Evolutionary conservation across 2,888 invertebrate genomes (phyloP).

Genomic region (Eilema griseolum): DNA sequence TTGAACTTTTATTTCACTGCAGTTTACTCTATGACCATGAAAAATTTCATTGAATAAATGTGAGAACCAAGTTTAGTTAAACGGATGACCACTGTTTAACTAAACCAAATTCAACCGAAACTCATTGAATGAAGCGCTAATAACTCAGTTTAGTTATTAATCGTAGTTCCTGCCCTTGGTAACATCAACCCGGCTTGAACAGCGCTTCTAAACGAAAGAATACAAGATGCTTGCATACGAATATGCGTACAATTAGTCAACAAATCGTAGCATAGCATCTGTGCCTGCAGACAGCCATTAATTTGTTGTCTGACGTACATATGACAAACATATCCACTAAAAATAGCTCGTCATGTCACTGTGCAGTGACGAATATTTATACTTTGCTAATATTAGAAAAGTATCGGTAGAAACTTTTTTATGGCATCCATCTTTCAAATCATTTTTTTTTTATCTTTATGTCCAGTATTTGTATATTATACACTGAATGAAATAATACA

Average conservation of each 20-base stretch:
- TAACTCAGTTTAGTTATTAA: too few species aligned
- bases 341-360: constrained; percentile 38
- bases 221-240: background rate
- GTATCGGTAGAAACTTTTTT: constrained; percentile 3
- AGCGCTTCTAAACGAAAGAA: background rate
- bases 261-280: constrained; percentile 50
- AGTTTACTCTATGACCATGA: background rate
- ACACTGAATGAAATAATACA: too few species aligned
- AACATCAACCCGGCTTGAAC: background rate
- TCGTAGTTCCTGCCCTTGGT: background rate
- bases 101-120: too few species aligned
- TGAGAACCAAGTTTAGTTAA: too few species aligned
- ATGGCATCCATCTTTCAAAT: background rate
- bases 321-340: constrained; percentile 42
- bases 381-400: constrained; percentile 29
- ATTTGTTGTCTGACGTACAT: constrained; percentile 41
- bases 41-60: too few species aligned
- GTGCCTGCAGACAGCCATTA: constrained; percentile 40
- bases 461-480: too few species aligned
- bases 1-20: background rate
- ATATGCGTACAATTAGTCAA: constrained; percentile 44
- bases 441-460: too few species aligned
- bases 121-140: too few species aligned
- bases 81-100: too few species aligned
- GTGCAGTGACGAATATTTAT: constrained; percentile 26